A percentile compares a stretch with the other conserved stretches of the same genome.
phyloP scores from a whole-genome alignment of 1,140 invertebrate genomes.

The Halyomorpha halys region DNA sequence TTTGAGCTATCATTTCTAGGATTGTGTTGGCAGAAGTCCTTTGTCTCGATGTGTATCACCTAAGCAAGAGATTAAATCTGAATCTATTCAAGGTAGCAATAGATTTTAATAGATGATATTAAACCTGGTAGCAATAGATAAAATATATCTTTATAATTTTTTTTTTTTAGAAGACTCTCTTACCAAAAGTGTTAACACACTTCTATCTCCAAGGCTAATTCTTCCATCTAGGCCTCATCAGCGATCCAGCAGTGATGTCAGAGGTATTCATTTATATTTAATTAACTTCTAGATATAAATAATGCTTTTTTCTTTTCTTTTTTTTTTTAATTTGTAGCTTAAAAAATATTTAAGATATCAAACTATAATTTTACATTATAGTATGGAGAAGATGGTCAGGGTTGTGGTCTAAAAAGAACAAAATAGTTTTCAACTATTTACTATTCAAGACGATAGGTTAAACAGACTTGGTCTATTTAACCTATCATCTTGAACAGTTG shows the following conservation, averaged over 20 bases:
- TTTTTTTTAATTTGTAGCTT: too few relatives aligned
- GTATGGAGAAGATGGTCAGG: too few relatives aligned
- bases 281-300: not conserved
- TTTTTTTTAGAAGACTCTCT: constrained; percentile 12
- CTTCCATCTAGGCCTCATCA: constrained; percentile 28
- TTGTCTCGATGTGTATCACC: constrained; percentile 26
- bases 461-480: too few relatives aligned
- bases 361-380: too few relatives aligned
- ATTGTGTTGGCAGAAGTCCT: constrained; percentile 23
- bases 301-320: constrained; percentile 10
- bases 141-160: too few relatives aligned
- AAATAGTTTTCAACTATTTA: too few relatives aligned
- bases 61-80: constrained; percentile 20
- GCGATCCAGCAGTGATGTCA: constrained; percentile 30
- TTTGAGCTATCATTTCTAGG: too few relatives aligned
- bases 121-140: too few relatives aligned
- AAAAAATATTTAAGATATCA: too few relatives aligned
- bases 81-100: constrained; percentile 1
- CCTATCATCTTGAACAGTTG: too few relatives aligned
- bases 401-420: too few relatives aligned
- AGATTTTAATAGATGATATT: constrained; percentile 5
- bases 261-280: constrained; percentile 24
- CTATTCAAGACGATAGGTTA: too few relatives aligned
- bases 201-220: constrained; percentile 26
- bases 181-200: not conserved